These are phyloP conservation scores for Zapornia atra DNA, from an alignment of 2,113 vertebrate genomes.

Conservation along the genomic window DNA sequence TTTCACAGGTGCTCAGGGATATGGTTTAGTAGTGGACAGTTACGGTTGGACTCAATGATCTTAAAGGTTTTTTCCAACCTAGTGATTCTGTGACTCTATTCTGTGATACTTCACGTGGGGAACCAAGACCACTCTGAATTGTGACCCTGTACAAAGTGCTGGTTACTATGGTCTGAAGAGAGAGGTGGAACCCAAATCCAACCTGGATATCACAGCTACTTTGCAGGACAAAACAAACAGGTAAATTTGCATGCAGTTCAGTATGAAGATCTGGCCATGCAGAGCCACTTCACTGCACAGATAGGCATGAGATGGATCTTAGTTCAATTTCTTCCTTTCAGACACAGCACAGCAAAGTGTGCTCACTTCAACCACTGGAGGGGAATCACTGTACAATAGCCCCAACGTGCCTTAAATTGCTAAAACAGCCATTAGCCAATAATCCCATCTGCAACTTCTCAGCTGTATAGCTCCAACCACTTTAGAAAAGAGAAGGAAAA, in stretches of 20 bases:
- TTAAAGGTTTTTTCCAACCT: no score
- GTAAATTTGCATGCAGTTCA: background rate
- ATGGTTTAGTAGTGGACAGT: no score
- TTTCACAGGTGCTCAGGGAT: no score
- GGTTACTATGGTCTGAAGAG: background rate
- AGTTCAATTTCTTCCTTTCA: background rate
- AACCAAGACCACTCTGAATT: background rate
- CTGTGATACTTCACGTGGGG: background rate
- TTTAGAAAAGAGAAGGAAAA: background rate
- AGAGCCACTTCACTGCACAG: background rate
- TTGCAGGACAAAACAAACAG: background rate
- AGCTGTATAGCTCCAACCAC: background rate
- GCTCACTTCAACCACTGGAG: background rate
- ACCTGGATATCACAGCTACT: background rate
- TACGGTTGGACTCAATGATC: no score
- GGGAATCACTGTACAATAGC: background rate
- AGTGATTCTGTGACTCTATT: no score
- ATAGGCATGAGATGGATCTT: background rate
- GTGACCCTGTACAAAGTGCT: background rate
- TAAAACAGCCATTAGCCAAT: background rate
- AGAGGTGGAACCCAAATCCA: background rate
- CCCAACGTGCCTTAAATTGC: background rate
- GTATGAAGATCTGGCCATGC: background rate
- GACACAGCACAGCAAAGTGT: background rate
- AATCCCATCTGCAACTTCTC: background rate